Base-by-base conservation (phyloP, 2,797 vertebrate species). In the Syndactyla subalaris region DNA sequence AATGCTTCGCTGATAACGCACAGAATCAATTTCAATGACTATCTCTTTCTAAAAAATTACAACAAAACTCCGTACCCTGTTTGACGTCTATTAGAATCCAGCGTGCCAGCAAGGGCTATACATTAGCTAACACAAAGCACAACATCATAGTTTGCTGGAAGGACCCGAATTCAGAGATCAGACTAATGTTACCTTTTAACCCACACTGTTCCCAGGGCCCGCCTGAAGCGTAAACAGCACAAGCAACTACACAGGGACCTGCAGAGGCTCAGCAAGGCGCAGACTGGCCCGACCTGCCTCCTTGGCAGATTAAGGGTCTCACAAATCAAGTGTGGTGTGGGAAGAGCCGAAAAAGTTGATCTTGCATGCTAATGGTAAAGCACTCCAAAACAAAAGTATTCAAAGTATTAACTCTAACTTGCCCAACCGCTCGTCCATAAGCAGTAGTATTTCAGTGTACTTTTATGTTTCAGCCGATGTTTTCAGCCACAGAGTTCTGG, bases 11-110 rank as follows among this genome's bases (percentile, higher is more conserved):
- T 76, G 95, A 94, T 95, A 95, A 94, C 10, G 0, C 49, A n/a
- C 66, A 72, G 54, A 88, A 93, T 93, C 94, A n/a, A 90, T 85
- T 92, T 61, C 89, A 92, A 65, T 49, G 27, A 81, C 73, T 88
- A 61, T 67, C 77, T 92, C 89, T 90, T 51, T 52, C 49, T 10
- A 46, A 86, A 95, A 92, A 89, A 92, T 68, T 15, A 62, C 76
- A 89, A 36, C 34, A 38, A 41, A 78, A 41, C 54, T 62, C 46
- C 1, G 15, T 49, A 41, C 62, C 39, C 55, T 36, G 36, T 78
- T 81, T 88, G 77, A 79, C 45, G 67, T 55, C 91, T 51, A 7
- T 54, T 84, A 89, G 87, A 77, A 89, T 30, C 78, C 82, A 57
- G 55, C 0, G 39, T 58, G 63, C 39, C 70, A 11, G 36, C 72